These are phyloP conservation scores for Xanthia togata DNA, from an alignment of 2,888 invertebrate species.

Conservation along the genomic window DNA sequence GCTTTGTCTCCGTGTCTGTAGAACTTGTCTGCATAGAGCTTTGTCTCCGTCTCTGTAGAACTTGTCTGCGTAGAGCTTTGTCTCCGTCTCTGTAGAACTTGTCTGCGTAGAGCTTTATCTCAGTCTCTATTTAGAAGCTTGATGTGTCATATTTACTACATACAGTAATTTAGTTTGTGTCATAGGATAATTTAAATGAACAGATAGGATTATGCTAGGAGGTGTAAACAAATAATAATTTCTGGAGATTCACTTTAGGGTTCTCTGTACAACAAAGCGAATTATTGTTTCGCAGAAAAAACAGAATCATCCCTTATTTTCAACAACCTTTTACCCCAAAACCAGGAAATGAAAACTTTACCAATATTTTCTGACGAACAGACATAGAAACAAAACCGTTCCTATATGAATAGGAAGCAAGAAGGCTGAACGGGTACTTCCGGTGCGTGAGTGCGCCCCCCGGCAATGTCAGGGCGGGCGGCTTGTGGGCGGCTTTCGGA, in stretches of 20 bases:
- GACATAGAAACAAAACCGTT: conserved; percentile 63
- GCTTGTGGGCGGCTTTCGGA: conserved; percentile 63
- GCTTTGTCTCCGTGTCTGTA: too few species aligned
- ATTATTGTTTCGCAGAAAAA: background rate
- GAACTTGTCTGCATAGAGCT: too few species aligned
- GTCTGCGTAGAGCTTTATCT: too few species aligned
- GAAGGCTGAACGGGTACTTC: conserved; percentile 77
- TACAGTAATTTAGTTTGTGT: background rate
- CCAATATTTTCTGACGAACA: conserved; percentile 54
- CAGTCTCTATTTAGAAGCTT: too few species aligned
- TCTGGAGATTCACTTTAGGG: background rate
- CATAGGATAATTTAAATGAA: background rate
- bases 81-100: too few species aligned
- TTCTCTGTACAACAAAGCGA: background rate
- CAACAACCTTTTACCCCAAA: conserved; percentile 20
- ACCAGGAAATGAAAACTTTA: conserved; percentile 54
- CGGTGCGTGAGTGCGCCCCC: conserved; percentile 77
- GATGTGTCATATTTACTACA: too few species aligned
- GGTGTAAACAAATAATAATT: background rate
- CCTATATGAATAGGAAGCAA: conserved; percentile 70
- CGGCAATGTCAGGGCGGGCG: conserved; percentile 70
- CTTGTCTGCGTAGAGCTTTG: too few species aligned
- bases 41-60: too few species aligned
- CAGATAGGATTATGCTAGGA: background rate
- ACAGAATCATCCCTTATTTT: conserved; percentile 2